A percentile compares a stretch with the other conserved stretches of the same genome.
Evolutionary conservation across 2,797 vertebrate species (phyloP).

Genomic region (Sebastes paucispinis): DNA sequence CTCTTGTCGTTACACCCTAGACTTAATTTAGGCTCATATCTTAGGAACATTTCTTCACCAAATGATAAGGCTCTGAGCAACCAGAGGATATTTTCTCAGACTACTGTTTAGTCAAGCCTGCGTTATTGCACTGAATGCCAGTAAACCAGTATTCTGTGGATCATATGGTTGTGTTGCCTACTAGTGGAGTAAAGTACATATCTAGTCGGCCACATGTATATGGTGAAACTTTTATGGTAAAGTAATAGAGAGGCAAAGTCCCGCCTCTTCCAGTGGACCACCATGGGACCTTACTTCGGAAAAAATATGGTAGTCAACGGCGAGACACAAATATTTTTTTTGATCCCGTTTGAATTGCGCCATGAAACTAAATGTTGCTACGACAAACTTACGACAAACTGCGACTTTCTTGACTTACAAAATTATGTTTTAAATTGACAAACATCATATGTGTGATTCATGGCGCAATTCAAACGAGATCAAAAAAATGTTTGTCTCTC

Average conservation of each 20-base stretch:
- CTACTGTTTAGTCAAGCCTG: not conserved
- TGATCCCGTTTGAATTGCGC: no score
- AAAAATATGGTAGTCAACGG: no score
- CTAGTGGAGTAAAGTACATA: not conserved
- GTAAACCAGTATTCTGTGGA: constrained; percentile 14
- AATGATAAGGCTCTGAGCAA: not conserved
- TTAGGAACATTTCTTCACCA: not conserved
- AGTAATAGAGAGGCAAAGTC: not conserved
- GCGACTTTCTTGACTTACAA: no score
- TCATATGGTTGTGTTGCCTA: not conserved
- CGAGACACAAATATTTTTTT: rapidly evolving
- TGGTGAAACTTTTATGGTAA: not conserved
- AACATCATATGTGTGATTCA: no score
- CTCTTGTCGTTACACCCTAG: not conserved
- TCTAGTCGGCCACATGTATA: not conserved
- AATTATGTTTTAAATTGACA: no score
- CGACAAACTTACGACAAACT: no score
- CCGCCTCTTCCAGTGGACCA: no score
- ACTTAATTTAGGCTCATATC: not conserved
- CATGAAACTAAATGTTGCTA: no score
- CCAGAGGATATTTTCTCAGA: not conserved
- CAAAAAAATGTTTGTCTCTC: no score
- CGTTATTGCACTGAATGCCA: not conserved
- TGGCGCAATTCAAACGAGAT: no score
- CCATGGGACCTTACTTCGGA: no score